Evolutionary conservation across 1,140 invertebrate species (phyloP).

Genomic region (Acyrthosiphon pisum): DNA sequence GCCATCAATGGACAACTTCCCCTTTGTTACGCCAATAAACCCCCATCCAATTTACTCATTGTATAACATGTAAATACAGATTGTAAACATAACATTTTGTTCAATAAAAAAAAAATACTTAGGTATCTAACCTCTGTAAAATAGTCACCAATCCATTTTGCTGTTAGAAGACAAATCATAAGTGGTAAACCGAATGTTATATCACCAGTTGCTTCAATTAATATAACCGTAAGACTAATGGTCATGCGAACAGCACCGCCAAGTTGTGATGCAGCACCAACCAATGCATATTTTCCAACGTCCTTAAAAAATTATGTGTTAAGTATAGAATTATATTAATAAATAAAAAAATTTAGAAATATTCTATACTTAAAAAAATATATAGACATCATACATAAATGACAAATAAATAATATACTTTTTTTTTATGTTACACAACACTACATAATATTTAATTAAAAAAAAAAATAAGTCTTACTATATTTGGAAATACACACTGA

Average conservation of each 20-base stretch:
- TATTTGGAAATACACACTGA: slow-evolving; percentile 59
- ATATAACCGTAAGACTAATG: slow-evolving; percentile 92
- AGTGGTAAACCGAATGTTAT: slow-evolving; percentile 89
- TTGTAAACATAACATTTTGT: not conserved
- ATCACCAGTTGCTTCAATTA: slow-evolving; percentile 96
- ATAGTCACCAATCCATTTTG: slow-evolving; percentile 97
- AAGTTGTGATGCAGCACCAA: slow-evolving; percentile 94
- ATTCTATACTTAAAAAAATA: too few species aligned
- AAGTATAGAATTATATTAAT: slow-evolving; percentile 65
- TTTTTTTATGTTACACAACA: not conserved
- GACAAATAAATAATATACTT: not conserved
- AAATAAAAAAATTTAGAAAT: too few species aligned
- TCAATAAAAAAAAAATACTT: not conserved
- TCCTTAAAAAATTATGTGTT: slow-evolving; percentile 81
- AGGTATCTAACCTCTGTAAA: slow-evolving; percentile 85
- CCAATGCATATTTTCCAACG: slow-evolving; percentile 94
- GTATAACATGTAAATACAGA: too few species aligned
- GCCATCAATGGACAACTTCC: too few species aligned
- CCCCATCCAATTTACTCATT: too few species aligned
- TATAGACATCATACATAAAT: too few species aligned
- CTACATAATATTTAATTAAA: not conserved
- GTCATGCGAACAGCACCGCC: slow-evolving; percentile 98
- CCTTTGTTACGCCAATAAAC: too few species aligned
- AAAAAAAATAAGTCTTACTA: slow-evolving; percentile 58
- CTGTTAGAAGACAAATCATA: slow-evolving; percentile 90